These are phyloP conservation scores for Ooceraea biroi DNA, from an alignment of 1,140 invertebrate genomes.

Conservation along the genomic window DNA sequence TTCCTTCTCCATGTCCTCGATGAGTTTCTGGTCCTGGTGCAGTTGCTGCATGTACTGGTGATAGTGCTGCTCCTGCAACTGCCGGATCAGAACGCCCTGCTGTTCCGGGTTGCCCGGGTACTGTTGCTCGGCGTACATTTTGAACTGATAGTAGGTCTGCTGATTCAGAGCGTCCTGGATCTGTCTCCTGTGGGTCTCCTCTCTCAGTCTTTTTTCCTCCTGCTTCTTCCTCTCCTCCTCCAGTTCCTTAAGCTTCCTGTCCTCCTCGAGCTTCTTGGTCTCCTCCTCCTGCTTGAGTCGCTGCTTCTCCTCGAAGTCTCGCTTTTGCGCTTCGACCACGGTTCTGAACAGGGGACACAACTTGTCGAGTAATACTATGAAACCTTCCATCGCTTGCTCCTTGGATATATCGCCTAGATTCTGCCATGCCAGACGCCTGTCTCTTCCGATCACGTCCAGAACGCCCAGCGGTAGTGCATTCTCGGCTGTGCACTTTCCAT, in stretches of 20 bases:
- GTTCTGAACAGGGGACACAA: constrained; percentile 96
- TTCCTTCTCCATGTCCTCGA: constrained; percentile 85
- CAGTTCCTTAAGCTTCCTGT: constrained; percentile 86
- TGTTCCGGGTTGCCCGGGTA: constrained; percentile 97
- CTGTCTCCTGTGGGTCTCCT: constrained; percentile 89
- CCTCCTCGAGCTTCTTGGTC: constrained; percentile 86
- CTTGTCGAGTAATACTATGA: constrained; percentile 95
- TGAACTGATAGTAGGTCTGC: constrained; percentile 98
- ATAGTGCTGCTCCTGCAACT: constrained; percentile 98
- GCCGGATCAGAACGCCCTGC: constrained; percentile 96
- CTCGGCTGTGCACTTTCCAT: constrained; percentile 92
- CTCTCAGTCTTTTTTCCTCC: constrained; percentile 88
- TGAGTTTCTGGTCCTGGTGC: constrained; percentile 89
- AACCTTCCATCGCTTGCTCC: constrained; percentile 96
- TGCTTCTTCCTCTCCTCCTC: constrained; percentile 89
- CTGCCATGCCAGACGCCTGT: constrained; percentile 97
- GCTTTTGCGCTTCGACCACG: constrained; percentile 95
- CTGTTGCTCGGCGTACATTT: constrained; percentile 97
- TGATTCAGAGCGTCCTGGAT: constrained; percentile 98
- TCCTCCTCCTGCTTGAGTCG: constrained; percentile 87
- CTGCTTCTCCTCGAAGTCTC: constrained; percentile 93
- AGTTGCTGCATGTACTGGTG: constrained; percentile 98
- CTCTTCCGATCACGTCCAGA: constrained; percentile 97
- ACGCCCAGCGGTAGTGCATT: constrained; percentile 95
- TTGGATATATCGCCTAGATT: constrained; percentile 94